Conservation (phyloP, 2,888 invertebrate genomes). For the Hyposoter didymator region DNA sequence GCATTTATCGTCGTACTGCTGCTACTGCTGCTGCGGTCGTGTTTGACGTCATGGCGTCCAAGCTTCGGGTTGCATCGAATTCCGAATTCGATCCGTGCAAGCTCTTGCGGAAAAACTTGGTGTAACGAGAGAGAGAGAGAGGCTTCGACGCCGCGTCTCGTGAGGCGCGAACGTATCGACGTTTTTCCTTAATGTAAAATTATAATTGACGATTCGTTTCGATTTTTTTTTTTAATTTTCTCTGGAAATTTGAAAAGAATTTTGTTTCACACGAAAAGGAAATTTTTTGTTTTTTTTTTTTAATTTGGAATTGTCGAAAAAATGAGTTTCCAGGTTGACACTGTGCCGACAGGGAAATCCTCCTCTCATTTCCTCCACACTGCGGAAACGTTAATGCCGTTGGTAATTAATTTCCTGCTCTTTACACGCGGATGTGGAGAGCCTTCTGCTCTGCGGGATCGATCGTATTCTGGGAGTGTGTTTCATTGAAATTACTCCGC, state of each 20-base stretch:
- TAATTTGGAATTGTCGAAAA: background rate
- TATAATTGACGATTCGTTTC: background rate
- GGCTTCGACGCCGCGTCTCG: too few relatives aligned
- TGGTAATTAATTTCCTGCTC: slow-evolving; percentile 1
- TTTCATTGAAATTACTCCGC: background rate
- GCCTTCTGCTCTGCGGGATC: too few relatives aligned
- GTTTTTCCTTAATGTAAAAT: background rate
- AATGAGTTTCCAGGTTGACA: background rate
- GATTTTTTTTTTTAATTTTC: background rate
- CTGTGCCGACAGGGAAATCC: background rate
- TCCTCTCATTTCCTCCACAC: background rate
- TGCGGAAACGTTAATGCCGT: background rate
- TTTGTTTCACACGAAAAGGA: too few relatives aligned
- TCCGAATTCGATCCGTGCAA: slow-evolving; percentile 58
- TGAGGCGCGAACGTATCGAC: too few relatives aligned
- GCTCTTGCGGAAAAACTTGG: slow-evolving; percentile 7
- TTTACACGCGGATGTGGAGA: background rate
- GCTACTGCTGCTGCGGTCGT: background rate
- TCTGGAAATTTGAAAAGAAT: too few relatives aligned
- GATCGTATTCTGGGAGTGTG: background rate
- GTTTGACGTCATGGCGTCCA: slow-evolving; percentile 46
- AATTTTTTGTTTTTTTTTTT: too few relatives aligned
- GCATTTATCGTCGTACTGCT: slow-evolving; percentile 1
- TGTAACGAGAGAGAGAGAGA: slow-evolving; percentile 32
- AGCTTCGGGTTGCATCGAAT: slow-evolving; percentile 59